A percentile compares a stretch with the other conserved stretches of the same genome.
Evolutionary conservation across 2,113 vertebrate species (phyloP).

Genomic region (Typhlomys cinereus): DNA sequence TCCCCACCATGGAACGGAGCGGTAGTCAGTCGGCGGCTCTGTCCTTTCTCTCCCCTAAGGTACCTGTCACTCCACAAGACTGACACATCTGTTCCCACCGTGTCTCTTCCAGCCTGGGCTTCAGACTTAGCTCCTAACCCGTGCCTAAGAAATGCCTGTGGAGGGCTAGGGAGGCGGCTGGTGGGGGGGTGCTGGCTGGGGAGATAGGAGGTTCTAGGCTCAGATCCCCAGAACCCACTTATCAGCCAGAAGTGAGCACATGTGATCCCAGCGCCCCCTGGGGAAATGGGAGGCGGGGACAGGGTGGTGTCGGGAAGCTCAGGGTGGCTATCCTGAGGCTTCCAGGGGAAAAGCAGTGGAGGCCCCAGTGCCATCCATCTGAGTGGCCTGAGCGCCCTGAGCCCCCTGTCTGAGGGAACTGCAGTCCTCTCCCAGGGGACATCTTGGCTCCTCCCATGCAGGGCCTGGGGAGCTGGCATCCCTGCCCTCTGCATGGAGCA

Average conservation of each 20-base stretch:
- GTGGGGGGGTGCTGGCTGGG: too few species aligned
- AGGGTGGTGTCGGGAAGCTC: too few species aligned
- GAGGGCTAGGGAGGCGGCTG: too few species aligned
- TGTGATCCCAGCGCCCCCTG: neutral
- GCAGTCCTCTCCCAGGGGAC: neutral
- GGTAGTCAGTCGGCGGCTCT: rapidly evolving
- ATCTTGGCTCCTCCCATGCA: rapidly evolving
- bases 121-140: neutral
- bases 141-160: neutral
- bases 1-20: too few species aligned
- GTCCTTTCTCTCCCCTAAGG: neutral
- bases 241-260: too few species aligned
- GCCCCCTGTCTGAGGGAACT: too few species aligned
- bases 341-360: too few species aligned
- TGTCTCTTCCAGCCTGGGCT: neutral
- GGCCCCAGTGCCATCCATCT: neutral
- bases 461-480: neutral
- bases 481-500: neutral
- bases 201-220: too few species aligned
- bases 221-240: too few species aligned
- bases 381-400: neutral
- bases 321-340: too few species aligned
- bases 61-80: rapidly evolving
- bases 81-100: rapidly evolving
- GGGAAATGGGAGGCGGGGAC: neutral